These are phyloP conservation scores for Talpa occidentalis DNA, from an alignment of 2,113 vertebrate species.

Conservation along the genomic window DNA sequence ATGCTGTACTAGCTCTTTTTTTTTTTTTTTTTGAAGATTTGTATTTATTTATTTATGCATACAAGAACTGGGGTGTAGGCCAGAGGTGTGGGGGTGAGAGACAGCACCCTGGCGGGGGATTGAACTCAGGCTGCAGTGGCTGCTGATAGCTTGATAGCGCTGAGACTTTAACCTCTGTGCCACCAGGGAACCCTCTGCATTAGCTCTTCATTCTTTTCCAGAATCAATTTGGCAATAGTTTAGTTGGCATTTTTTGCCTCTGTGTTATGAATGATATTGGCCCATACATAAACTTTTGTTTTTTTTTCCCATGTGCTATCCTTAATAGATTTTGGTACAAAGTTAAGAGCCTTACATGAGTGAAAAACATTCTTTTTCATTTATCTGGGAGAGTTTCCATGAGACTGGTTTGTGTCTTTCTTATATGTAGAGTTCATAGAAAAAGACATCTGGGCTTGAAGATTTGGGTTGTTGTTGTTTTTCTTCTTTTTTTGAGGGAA, in stretches of 20 bases:
- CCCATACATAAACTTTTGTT: neutral
- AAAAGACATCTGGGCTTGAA: neutral
- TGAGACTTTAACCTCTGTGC: too few species aligned
- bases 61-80: too few species aligned
- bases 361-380: neutral
- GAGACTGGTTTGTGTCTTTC: neutral
- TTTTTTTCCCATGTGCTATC: neutral
- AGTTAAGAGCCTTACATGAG: neutral
- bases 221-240: neutral
- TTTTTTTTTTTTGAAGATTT: too few species aligned
- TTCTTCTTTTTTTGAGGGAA: neutral
- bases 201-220: neutral
- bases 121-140: too few species aligned
- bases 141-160: too few species aligned
- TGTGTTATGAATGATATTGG: neutral
- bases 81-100: too few species aligned
- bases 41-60: too few species aligned
- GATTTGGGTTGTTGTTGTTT: too few species aligned
- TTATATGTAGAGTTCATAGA: neutral
- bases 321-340: neutral
- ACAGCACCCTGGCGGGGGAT: too few species aligned
- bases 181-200: too few species aligned
- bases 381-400: neutral
- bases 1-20: neutral
- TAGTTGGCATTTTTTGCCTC: neutral